Percentiles rank a stretch among this genome's conserved stretches.
Conservation (phyloP, 2,113 vertebrate species). For the Hippopotamus amphibius region DNA sequence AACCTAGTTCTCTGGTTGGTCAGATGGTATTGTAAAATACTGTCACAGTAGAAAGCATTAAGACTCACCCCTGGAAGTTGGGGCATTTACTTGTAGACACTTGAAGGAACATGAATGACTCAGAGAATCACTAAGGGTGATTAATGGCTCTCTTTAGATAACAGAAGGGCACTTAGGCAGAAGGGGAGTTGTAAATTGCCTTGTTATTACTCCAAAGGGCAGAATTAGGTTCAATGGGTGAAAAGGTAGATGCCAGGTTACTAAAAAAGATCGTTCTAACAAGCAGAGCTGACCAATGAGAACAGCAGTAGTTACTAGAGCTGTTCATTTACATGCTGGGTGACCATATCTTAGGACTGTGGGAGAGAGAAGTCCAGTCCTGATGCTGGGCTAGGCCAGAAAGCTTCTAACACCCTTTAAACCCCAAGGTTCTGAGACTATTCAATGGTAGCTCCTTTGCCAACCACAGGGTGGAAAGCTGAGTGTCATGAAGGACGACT, state of each 20-base stretch:
- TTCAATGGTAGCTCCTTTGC: neutral
- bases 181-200: neutral
- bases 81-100: neutral
- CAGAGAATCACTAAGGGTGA: neutral
- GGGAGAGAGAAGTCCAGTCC: neutral
- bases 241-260: neutral
- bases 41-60: neutral
- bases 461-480: neutral
- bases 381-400: neutral
- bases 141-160: neutral
- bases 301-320: neutral
- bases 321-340: neutral
- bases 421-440: neutral
- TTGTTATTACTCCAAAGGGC: neutral
- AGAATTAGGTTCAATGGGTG: neutral
- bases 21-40: neutral
- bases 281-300: neutral
- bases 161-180: neutral
- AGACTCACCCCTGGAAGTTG: neutral
- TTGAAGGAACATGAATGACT: neutral
- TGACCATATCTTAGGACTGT: neutral
- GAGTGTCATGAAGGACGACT: neutral
- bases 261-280: neutral
- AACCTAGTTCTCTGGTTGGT: neutral
- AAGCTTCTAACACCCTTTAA: neutral